These are phyloP conservation scores for Characodon lateralis DNA, from an alignment of 2,797 vertebrate genomes.

Conservation along the genomic window DNA sequence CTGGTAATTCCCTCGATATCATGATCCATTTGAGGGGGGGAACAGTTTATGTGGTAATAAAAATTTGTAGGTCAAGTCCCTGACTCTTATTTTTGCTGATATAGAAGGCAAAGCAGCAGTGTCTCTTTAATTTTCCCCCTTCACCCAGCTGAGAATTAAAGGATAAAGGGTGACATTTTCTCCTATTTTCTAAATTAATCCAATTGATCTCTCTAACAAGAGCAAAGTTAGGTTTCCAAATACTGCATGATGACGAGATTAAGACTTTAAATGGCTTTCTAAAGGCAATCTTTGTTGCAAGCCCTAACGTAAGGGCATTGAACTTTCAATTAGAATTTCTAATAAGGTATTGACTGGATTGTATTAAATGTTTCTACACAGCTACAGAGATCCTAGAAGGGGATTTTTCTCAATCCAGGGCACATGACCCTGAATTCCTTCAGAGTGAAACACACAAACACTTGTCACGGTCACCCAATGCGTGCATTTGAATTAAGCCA, in stretches of 20 bases:
- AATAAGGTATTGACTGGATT: conserved; percentile 96
- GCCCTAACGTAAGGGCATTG: conserved; percentile 88
- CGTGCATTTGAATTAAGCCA: conserved; percentile 29
- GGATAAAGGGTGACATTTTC: conserved; percentile 97
- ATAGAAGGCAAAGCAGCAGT: conserved; percentile 80
- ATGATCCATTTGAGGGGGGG: conserved; percentile 82
- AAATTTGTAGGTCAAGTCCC: conserved; percentile 94
- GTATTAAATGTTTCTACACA: conserved; percentile 91
- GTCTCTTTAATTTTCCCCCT: conserved; percentile 84
- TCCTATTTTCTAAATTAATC: conserved; percentile 95
- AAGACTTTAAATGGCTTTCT: conserved; percentile 94
- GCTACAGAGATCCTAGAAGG: conserved; percentile 87
- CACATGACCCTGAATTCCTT: conserved; percentile 81
- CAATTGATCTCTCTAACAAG: conserved; percentile 96
- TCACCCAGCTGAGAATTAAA: conserved; percentile 87
- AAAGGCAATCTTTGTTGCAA: conserved; percentile 91
- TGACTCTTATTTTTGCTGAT: conserved; percentile 90
- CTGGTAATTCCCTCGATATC: conserved; percentile 65
- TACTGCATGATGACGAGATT: conserved; percentile 98
- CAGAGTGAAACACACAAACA: conserved; percentile 50
- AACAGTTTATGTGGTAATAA: conserved; percentile 97
- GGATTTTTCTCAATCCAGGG: conserved; percentile 72
- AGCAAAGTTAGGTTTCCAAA: conserved; percentile 98
- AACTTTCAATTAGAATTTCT: conserved; percentile 99
- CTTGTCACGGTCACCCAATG: conserved; percentile 43